Percentiles rank a stretch among this genome's conserved stretches.
phyloP scores from a whole-genome alignment of 2,797 vertebrate species.

The Gymnodraco acuticeps region DNA sequence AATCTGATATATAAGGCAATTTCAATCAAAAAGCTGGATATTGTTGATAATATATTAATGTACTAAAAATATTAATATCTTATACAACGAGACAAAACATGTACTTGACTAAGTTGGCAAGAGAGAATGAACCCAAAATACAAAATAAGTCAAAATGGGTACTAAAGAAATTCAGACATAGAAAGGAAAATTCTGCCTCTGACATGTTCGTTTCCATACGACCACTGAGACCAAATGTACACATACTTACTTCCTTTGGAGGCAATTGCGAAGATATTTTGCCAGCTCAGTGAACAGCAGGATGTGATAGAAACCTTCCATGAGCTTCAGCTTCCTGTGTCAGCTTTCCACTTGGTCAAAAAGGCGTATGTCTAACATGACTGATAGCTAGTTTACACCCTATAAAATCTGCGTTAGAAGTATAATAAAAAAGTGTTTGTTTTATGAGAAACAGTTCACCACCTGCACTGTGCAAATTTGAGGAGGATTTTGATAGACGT shows the following conservation, averaged over 20 bases:
- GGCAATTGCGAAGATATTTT: slow-evolving; percentile 40
- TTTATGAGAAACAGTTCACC: slow-evolving; percentile 20
- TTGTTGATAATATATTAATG: not conserved
- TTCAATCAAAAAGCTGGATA: not conserved
- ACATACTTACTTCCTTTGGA: slow-evolving; percentile 18
- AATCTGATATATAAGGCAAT: not conserved
- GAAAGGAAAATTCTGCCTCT: not conserved
- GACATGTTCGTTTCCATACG: slow-evolving; percentile 11
- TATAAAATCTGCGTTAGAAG: slow-evolving; percentile 31
- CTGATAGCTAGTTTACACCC: slow-evolving; percentile 28
- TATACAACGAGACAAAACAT: not conserved
- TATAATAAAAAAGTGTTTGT: slow-evolving; percentile 29
- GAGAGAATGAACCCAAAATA: slow-evolving; percentile 12
- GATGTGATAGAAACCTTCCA: slow-evolving; percentile 59
- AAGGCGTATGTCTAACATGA: slow-evolving; percentile 53
- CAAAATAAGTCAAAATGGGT: not conserved
- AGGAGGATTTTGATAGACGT: slow-evolving; percentile 38
- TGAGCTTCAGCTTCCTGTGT: slow-evolving; percentile 59
- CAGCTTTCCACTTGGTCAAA: slow-evolving; percentile 53
- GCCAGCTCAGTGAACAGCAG: slow-evolving; percentile 49
- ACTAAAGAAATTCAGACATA: not conserved
- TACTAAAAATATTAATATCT: not conserved
- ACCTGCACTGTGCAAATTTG: slow-evolving; percentile 30
- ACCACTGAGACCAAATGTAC: slow-evolving; percentile 32
- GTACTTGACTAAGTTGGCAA: not conserved